Evolutionary conservation across 2,888 invertebrate genomes (phyloP).

Genomic region (Caenorhabditis panamensis): DNA sequence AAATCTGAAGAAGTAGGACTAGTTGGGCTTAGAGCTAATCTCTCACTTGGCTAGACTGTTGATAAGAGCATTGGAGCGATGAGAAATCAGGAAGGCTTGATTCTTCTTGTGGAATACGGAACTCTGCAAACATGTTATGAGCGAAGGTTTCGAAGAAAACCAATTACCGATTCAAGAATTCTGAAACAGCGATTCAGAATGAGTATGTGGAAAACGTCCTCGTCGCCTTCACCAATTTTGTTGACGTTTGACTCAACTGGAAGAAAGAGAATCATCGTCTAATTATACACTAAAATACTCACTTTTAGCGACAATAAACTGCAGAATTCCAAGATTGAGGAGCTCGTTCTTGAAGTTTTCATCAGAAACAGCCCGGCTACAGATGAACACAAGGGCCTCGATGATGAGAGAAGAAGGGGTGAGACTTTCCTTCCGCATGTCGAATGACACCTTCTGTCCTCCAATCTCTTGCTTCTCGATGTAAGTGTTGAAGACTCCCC

Average conservation of each 20-base stretch:
- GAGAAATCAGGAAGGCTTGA: conserved; percentile 76
- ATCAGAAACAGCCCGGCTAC: conserved; percentile 60
- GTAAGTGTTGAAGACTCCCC: conserved; percentile 73
- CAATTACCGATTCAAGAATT: conserved; percentile 72
- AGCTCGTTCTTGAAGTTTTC: conserved; percentile 74
- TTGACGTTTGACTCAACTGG: conserved; percentile 57
- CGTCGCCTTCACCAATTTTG: conserved; percentile 20
- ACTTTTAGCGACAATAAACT: conserved; percentile 75
- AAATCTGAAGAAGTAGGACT: conserved; percentile 38
- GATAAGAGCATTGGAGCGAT: conserved; percentile 71
- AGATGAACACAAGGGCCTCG: conserved; percentile 76
- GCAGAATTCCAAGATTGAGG: conserved; percentile 73
- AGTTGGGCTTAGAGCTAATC: neutral
- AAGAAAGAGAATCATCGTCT: conserved; percentile 9
- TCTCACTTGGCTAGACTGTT: conserved; percentile 69
- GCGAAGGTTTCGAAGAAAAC: neutral
- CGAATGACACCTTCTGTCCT: conserved; percentile 66
- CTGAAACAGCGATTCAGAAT: conserved; percentile 75
- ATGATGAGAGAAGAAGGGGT: conserved; percentile 71
- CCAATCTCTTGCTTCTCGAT: conserved; percentile 59
- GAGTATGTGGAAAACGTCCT: conserved; percentile 37
- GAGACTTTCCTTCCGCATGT: conserved; percentile 62
- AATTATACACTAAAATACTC: neutral
- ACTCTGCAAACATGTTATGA: conserved; percentile 60
- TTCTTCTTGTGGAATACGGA: conserved; percentile 75